Conservation (phyloP, 1,140 invertebrate genomes). For the Triops cancriformis region DNA sequence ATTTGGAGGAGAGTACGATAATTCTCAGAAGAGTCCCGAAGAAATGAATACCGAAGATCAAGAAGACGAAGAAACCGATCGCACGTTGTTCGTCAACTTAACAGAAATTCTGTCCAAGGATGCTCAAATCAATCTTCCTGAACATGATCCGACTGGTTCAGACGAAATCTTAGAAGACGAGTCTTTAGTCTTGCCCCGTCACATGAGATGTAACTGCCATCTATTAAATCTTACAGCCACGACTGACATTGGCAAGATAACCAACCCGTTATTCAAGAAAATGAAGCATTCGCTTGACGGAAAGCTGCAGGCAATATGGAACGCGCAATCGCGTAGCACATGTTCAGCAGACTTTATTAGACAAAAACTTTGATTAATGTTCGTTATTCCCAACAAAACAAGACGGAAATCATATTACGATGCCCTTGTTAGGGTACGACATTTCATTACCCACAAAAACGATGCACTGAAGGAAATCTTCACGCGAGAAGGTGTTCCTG, state of each 20-base stretch:
- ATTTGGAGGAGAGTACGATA: conserved; percentile 18
- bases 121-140: not conserved
- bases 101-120: not conserved
- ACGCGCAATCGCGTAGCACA: conserved; percentile 23
- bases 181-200: conserved; percentile 1
- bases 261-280: conserved; percentile 19
- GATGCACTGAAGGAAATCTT: conserved; percentile 17
- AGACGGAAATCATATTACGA: conserved; percentile 27
- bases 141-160: not conserved
- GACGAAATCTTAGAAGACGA: not conserved
- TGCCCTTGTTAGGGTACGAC: conserved; percentile 15
- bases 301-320: conserved; percentile 23
- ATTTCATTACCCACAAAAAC: conserved; percentile 24
- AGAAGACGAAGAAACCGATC: conserved; percentile 15
- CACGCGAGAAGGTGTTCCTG: not conserved
- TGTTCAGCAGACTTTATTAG: conserved; percentile 19
- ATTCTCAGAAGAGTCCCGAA: conserved; percentile 17
- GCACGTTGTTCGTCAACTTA: not conserved
- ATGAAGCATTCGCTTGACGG: conserved; percentile 2
- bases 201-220: conserved; percentile 18
- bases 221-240: conserved; percentile 22
- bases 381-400: conserved; percentile 21
- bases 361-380: conserved; percentile 1
- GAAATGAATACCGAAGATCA: not conserved
- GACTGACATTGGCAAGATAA: conserved; percentile 15